phyloP scores from a whole-genome alignment of 30 jellyfish, hydroid and myxozoan species.

The Hydra vulgaris region DNA sequence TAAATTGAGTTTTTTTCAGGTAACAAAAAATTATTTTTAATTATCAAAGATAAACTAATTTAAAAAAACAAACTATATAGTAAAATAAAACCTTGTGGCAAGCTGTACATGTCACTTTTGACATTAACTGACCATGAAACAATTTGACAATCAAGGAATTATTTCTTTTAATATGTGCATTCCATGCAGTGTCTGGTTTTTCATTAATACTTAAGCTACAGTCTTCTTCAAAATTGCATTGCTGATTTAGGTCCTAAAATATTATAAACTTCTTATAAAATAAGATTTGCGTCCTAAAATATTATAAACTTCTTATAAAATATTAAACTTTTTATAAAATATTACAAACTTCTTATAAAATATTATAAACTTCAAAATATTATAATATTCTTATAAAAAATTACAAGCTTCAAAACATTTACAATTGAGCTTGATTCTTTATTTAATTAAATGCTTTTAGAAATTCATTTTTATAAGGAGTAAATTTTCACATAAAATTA shows the following conservation, averaged over 20 bases:
- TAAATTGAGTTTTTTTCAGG: background rate
- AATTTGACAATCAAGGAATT: constrained; percentile 64
- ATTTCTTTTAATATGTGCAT: constrained; percentile 56
- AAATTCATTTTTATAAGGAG: too few species aligned
- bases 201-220: constrained; percentile 44
- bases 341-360: background rate
- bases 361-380: background rate
- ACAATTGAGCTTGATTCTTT: too few species aligned
- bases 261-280: background rate
- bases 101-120: constrained; percentile 68
- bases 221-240: constrained; percentile 30
- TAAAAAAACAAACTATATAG: too few species aligned
- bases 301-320: background rate
- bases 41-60: too few species aligned
- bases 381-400: too few species aligned
- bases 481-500: too few species aligned
- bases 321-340: constrained; percentile 43
- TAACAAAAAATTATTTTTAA: background rate
- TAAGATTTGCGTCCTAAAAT: constrained; percentile 54
- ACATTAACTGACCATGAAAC: constrained; percentile 95
- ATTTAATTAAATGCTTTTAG: too few species aligned
- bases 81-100: constrained; percentile 64
- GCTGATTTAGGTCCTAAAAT: constrained; percentile 61
- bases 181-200: constrained; percentile 86
- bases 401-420: too few species aligned